Evolutionary conservation across 2,888 invertebrate species (phyloP).

Genomic region (Synanthedon formicaeformis): DNA sequence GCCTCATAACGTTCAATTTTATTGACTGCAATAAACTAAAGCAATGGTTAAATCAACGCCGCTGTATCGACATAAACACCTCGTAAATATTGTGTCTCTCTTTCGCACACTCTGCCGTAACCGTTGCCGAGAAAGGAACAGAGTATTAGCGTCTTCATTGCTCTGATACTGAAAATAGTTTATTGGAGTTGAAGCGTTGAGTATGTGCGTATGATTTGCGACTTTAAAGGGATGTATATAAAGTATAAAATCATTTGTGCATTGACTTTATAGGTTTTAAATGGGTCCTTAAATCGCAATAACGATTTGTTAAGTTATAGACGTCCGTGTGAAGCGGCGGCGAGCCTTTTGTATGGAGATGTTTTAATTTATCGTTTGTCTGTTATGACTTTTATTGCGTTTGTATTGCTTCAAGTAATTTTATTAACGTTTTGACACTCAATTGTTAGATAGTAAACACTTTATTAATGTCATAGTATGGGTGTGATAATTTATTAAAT

Average conservation of each 20-base stretch:
- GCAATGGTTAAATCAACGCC: constrained; percentile 69
- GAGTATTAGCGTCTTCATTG: constrained; percentile 44
- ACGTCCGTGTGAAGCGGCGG: constrained; percentile 32
- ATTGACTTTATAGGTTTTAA: constrained; percentile 59
- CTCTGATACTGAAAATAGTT: constrained; percentile 64
- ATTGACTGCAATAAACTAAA: constrained; percentile 69
- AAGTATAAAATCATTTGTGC: constrained; percentile 17
- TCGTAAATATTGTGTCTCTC: constrained; percentile 50
- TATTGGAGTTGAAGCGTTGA: constrained; percentile 47
- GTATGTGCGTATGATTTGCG: constrained; percentile 16
- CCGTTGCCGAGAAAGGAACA: constrained; percentile 24
- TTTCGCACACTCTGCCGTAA: constrained; percentile 18
- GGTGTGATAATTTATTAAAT: neutral
- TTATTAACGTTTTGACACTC: neutral
- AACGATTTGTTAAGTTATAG: constrained; percentile 63
- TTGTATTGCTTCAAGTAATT: constrained; percentile 2
- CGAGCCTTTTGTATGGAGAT: constrained; percentile 34
- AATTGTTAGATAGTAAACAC: neutral
- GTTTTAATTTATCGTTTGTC: constrained; percentile 36
- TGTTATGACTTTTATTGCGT: constrained; percentile 17
- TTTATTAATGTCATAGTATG: neutral
- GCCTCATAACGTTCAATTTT: constrained; percentile 70
- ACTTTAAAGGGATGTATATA: constrained; percentile 18
- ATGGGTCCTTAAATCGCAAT: constrained; percentile 69
- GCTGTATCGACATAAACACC: constrained; percentile 65